Conservation (phyloP, 2,797 vertebrate genomes). For the Uromys caudimaculatus region DNA sequence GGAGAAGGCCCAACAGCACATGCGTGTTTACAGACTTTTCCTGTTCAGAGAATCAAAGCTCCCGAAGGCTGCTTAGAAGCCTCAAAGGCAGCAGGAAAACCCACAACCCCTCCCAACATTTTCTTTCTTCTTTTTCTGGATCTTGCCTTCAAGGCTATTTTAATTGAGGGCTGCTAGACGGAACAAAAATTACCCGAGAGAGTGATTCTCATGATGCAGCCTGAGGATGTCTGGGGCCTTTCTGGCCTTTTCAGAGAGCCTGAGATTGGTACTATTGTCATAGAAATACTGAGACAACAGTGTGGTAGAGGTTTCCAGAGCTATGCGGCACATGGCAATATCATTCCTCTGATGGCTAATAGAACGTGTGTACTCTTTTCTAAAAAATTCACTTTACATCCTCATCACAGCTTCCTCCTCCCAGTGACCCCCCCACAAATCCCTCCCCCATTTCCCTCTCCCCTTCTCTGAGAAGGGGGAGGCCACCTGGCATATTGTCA, state of each 20-base stretch:
- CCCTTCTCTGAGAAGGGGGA: not conserved
- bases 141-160: slow-evolving; percentile 4
- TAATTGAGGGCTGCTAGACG: not conserved
- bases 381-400: not conserved
- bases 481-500: not conserved
- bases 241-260: not conserved
- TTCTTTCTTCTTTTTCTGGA: not conserved
- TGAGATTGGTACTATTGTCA: not conserved
- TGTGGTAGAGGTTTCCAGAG: not conserved
- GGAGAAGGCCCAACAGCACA: not conserved
- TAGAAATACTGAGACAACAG: not conserved
- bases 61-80: not conserved
- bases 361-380: not conserved
- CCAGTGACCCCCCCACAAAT: not conserved
- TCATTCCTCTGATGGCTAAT: not conserved
- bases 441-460: not conserved
- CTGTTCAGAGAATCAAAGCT: not conserved
- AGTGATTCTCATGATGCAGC: not conserved
- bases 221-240: not conserved
- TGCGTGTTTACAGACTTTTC: not conserved
- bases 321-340: rapidly evolving
- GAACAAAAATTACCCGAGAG: not conserved
- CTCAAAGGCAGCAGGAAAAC: not conserved
- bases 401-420: not conserved
- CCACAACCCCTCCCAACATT: not conserved